phyloP scores from a whole-genome alignment of 1,140 invertebrate species.

The Microplitis mediator region DNA sequence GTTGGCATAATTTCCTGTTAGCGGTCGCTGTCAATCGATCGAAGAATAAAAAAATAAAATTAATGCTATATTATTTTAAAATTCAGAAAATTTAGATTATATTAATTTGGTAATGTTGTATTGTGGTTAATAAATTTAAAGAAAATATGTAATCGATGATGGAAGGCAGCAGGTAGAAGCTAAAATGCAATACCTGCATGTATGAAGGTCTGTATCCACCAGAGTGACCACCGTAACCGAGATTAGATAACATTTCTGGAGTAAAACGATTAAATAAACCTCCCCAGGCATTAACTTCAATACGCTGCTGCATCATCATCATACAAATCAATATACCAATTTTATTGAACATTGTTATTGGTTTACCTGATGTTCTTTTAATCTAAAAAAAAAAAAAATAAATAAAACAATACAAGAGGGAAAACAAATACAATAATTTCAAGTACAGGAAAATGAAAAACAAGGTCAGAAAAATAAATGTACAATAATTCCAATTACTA shows the following conservation, averaged over 20 bases:
- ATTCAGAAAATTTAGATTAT: too few relatives aligned
- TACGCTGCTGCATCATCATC: slow-evolving; percentile 41
- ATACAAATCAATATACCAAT: slow-evolving; percentile 48
- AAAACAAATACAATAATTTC: too few relatives aligned
- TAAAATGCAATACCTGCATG: slow-evolving; percentile 59
- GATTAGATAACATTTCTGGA: slow-evolving; percentile 81
- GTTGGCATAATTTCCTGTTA: slow-evolving; percentile 47
- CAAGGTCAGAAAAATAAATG: too few relatives aligned
- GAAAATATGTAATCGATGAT: too few relatives aligned
- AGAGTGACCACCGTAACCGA: slow-evolving; percentile 74
- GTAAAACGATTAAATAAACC: slow-evolving; percentile 84
- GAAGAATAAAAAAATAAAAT: not conserved
- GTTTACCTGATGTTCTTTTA: slow-evolving; percentile 21
- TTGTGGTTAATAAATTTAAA: too few relatives aligned
- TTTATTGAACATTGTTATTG: slow-evolving; percentile 14
- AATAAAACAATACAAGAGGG: too few relatives aligned
- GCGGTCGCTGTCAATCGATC: slow-evolving; percentile 40
- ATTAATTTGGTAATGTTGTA: too few relatives aligned
- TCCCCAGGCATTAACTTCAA: slow-evolving; percentile 71
- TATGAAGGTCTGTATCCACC: slow-evolving; percentile 61
- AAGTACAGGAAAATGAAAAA: too few relatives aligned
- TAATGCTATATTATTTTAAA: not conserved
- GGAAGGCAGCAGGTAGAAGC: too few relatives aligned
- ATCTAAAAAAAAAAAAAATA: not conserved
- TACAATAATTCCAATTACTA: too few relatives aligned